phyloP scores from a whole-genome alignment of 2,797 vertebrate species.

The Clarias platycephalus region DNA sequence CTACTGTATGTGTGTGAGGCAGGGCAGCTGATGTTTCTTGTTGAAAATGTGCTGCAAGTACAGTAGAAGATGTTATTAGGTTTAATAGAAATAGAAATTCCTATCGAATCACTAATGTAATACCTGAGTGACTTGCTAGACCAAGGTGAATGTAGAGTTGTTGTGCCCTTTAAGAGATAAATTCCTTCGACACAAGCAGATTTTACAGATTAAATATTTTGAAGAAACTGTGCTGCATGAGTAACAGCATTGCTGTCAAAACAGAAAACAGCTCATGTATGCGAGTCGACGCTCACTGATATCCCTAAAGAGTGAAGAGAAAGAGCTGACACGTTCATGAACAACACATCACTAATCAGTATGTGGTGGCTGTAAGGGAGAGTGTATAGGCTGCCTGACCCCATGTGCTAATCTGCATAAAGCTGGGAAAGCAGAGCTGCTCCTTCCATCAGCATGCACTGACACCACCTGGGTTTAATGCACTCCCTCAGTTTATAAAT shows the following conservation, averaged over 20 bases:
- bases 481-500: conserved; percentile 79
- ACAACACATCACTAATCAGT: conserved; percentile 60
- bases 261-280: background rate
- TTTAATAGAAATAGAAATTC: background rate
- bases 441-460: conserved; percentile 75
- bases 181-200: background rate
- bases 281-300: background rate
- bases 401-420: conserved; percentile 71
- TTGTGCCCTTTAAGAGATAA: too few relatives aligned
- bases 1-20: background rate
- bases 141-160: background rate
- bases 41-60: background rate
- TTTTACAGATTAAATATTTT: background rate
- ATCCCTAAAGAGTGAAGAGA: background rate
- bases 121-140: background rate
- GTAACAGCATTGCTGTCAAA: background rate
- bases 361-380: conserved; percentile 62
- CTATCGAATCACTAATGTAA: background rate
- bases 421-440: conserved; percentile 65
- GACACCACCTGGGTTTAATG: conserved; percentile 76
- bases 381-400: conserved; percentile 68
- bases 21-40: background rate
- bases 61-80: background rate
- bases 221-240: background rate
- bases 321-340: background rate